Percentiles rank a stretch among this genome's conserved stretches.
Evolutionary conservation across 2,797 vertebrate species (phyloP).

Genomic region (Pangasius macronema): DNA sequence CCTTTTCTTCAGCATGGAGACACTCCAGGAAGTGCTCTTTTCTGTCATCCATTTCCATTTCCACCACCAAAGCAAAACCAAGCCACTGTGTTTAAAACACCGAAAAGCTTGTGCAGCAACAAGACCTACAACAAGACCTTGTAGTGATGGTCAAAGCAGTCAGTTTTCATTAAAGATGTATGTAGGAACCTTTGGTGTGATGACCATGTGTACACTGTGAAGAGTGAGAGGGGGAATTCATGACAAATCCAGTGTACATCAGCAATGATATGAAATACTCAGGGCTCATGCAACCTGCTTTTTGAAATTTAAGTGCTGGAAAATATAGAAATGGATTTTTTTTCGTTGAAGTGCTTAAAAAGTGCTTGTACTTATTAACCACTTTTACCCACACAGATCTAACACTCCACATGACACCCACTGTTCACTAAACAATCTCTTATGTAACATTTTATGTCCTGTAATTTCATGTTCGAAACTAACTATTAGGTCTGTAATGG

Average conservation of each 20-base stretch:
- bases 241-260: too few relatives aligned
- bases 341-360: background rate
- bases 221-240: background rate
- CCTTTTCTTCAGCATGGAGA: background rate
- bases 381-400: slow-evolving; percentile 1
- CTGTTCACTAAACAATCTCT: background rate
- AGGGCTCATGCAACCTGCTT: background rate
- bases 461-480: background rate
- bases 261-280: background rate
- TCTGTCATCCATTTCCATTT: background rate
- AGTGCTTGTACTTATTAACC: slow-evolving; percentile 9
- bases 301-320: background rate
- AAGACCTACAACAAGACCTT: background rate
- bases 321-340: background rate
- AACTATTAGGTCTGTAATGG: background rate
- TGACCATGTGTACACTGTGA: too few relatives aligned
- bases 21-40: background rate
- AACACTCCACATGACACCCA: background rate
- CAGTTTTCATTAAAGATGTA: background rate
- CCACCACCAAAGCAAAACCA: background rate
- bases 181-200: background rate
- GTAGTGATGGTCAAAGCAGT: background rate
- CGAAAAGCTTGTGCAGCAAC: background rate
- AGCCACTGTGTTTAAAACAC: background rate
- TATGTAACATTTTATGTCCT: background rate